Conservation (phyloP, 2,113 vertebrate genomes). For the Cyprinodon tularosa region DNA sequence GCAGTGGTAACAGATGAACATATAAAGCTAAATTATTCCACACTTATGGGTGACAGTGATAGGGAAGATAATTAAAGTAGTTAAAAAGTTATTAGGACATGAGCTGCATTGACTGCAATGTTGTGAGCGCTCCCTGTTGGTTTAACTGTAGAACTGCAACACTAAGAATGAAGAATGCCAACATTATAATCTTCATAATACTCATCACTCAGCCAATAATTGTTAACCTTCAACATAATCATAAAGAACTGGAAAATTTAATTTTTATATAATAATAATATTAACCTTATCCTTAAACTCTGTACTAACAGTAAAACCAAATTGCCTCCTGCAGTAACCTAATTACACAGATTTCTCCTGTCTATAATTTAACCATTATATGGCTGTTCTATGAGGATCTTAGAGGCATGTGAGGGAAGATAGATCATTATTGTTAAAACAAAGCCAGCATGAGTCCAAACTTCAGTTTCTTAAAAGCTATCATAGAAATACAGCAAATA, state of each 20-base stretch:
- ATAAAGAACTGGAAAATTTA: neutral
- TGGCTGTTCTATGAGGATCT: neutral
- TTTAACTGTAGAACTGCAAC: neutral
- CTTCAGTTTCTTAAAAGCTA: neutral
- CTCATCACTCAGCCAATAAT: neutral
- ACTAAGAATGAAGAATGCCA: neutral
- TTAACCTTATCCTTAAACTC: too few relatives aligned
- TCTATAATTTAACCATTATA: neutral
- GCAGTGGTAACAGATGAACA: neutral
- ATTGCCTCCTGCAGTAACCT: neutral
- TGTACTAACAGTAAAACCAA: neutral
- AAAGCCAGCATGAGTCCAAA: neutral
- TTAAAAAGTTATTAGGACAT: neutral
- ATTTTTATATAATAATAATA: too few relatives aligned
- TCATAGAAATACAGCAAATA: too few relatives aligned
- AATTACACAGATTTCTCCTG: neutral
- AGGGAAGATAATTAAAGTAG: neutral
- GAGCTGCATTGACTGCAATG: neutral
- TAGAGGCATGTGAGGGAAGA: neutral
- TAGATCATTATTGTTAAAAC: neutral
- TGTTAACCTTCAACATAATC: neutral
- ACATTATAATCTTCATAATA: neutral
- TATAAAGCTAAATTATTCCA: neutral
- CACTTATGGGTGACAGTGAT: neutral
- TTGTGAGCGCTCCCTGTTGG: neutral